Evolutionary conservation across 2,113 vertebrate species (phyloP).

Genomic region (Bothrops jararaca): DNA sequence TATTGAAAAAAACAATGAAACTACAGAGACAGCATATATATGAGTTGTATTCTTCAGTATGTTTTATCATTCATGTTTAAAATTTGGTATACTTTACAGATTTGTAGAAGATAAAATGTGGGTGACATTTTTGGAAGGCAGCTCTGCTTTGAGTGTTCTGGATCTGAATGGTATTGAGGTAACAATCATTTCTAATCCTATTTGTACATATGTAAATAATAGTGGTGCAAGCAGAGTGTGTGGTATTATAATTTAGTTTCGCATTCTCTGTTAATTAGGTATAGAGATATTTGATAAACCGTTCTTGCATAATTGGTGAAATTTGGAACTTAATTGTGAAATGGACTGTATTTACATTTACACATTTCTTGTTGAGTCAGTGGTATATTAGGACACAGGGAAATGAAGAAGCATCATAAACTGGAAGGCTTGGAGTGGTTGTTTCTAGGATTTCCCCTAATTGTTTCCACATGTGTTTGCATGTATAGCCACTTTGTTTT

Average conservation of each 20-base stretch:
- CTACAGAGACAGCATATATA: neutral
- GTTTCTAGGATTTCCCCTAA: neutral
- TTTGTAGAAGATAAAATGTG: constrained; percentile 99
- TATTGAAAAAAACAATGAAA: neutral
- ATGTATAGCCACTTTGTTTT: neutral
- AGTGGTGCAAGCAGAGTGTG: neutral
- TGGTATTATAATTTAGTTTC: neutral
- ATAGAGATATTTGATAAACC: neutral
- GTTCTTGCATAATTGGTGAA: neutral
- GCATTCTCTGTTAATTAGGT: neutral
- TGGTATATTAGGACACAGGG: neutral
- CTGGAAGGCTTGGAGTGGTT: neutral
- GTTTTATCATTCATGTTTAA: neutral
- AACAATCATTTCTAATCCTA: constrained; percentile 53
- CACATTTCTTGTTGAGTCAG: neutral
- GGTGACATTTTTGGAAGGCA: constrained; percentile 97
- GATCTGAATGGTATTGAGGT: constrained; percentile 87
- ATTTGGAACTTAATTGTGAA: neutral
- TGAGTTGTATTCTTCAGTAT: neutral
- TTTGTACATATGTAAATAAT: fast-evolving
- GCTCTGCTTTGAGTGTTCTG: constrained; percentile 87
- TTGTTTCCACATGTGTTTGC: neutral
- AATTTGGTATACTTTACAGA: constrained; percentile 66
- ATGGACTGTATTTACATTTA: neutral
- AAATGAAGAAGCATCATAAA: neutral